Evolutionary conservation across 1,140 invertebrate species (phyloP), one percentile per base, ranked within the genome.

Genomic region (Trachymyrmex cornetzi): DNA sequence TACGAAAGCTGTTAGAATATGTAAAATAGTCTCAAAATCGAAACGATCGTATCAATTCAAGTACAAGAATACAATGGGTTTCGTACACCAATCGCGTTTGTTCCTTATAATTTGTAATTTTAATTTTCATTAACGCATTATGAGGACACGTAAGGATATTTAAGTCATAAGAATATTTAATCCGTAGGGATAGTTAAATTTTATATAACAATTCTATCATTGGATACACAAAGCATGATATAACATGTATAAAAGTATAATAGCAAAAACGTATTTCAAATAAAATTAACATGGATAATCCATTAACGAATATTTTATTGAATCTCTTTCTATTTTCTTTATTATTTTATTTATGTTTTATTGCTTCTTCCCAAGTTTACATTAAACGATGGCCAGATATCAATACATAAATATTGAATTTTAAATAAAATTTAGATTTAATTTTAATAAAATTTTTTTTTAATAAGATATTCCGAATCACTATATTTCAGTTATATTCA

Each of bases 1-100:
- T 72, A 38, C 69, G 24, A 72, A 82, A 82, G 16, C n/a, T 53
- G 53, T 59, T 72, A 75, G 38, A 30, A 19, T 34, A 50, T 4
- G 34, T 44, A 12, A 61, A 6, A 34, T 38, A 44, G 19, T 53
- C 9, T 1, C 12, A 3, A 14, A 48, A 63, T 74, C 19, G 38
- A 7, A 22, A 19, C 11, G 34, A 81, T 81, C 16, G 14, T 16
- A 55, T 69, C 66, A 34, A 81, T 81, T 71, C 19, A 71, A 71
- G 30, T 50, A 34, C 19, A 75, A 61, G 72, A 74, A 84, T 71
- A 34, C 4, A 24, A 1, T 67, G 14, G 11, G 14, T 19, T 55
- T 3, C 7, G 7, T 12, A 30, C 4, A 34, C n/a, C 55, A 50
- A 34, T 55, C 50, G 3, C 6, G 14, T 74, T 74, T 55, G 19